Percentiles rank a stretch among this genome's conserved stretches.
Evolutionary conservation across 1,140 invertebrate species (phyloP).

Genomic region (Drosophila ananassae): DNA sequence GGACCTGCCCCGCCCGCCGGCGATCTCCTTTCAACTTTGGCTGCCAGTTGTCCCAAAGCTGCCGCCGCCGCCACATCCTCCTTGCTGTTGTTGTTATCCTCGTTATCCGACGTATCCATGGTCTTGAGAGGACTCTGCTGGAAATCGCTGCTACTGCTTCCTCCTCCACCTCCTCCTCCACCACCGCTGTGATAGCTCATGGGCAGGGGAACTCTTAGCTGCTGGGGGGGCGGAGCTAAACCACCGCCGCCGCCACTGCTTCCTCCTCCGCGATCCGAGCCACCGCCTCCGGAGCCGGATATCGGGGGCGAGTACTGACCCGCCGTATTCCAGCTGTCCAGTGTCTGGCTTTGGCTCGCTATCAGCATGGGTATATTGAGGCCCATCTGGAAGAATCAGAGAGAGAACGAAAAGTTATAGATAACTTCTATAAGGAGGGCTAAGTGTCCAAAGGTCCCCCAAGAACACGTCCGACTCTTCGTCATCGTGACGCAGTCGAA

Average conservation of each 20-base stretch:
- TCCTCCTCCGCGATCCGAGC: slow-evolving; percentile 41
- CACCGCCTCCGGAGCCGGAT: slow-evolving; percentile 48
- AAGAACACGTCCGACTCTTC: slow-evolving; percentile 2
- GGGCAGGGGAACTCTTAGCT: slow-evolving; percentile 64
- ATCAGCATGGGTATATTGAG: slow-evolving; percentile 80
- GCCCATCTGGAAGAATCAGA: slow-evolving; percentile 68
- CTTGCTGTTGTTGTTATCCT: slow-evolving; percentile 68
- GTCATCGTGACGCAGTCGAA: slow-evolving; percentile 49
- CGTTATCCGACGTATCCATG: slow-evolving; percentile 79
- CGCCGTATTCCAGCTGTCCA: slow-evolving; percentile 75
- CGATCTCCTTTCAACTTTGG: slow-evolving; percentile 69
- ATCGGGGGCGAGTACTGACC: slow-evolving; percentile 80
- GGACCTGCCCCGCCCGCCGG: slow-evolving; percentile 40
- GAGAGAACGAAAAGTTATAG: slow-evolving; percentile 13
- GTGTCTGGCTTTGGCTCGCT: slow-evolving; percentile 62
- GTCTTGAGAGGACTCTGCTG: slow-evolving; percentile 74
- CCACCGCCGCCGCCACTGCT: slow-evolving; percentile 17
- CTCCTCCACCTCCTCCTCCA: slow-evolving; percentile 31
- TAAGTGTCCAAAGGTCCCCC: slow-evolving; percentile 28
- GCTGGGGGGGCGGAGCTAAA: slow-evolving; percentile 47
- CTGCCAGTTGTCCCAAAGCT: slow-evolving; percentile 55
- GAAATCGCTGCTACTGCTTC: slow-evolving; percentile 78
- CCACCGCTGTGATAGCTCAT: slow-evolving; percentile 46
- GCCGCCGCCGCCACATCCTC: slow-evolving; percentile 64
- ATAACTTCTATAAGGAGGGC: neutral